Base-by-base conservation (phyloP, 2,113 vertebrate genomes). In the Aplodontia rufa region DNA sequence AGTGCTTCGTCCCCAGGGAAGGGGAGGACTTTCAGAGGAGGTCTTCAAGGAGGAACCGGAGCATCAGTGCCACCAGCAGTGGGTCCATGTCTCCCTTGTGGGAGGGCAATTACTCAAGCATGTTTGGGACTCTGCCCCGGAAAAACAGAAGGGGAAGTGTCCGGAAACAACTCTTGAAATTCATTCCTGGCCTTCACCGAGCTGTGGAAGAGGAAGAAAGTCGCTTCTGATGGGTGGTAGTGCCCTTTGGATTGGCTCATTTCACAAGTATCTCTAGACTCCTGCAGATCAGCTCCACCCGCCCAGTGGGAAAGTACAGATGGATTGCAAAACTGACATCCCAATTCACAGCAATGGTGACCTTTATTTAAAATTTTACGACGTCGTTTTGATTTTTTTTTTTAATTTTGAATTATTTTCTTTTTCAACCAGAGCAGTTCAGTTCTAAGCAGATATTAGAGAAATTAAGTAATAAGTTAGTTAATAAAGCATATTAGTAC, bases 151-250 rank as follows among this genome's bases (percentile, higher is more conserved):
- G 97, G 87, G 92, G 91, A 64, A 99, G 98, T 0, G 98, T 99
- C 7, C 98, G 99, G 12, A 99, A 99, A 95, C 99, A 99, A 0
- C 98, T 99, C 24, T 24, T 99, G 71, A 99, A 98, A 94, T 99
- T 99, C 97, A 98, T 99, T 22, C 99, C 99, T 3, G 99, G 99
- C 93, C 98, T 99, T 51, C 99, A 99, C 69, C 98, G 98, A 55
- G 99, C 99, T 0, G 98, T 99, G 24, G 99, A 99, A 89, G 99
- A 99, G 97, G 99, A 99, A 53, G 99, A 99, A 75, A 98, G 97
- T 24, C 98, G 97, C 3, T 98, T 98, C 10, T 99, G 97, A 98
- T 0, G 0, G 5, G 0, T 0, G 28, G 0, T 1, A 5, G 0
- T 79, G 24, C 35, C 1, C 22, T 89, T 19, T 0, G 6, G n/a